A percentile compares a stretch with the other conserved stretches of the same genome.
Evolutionary conservation across 2,888 invertebrate genomes (phyloP).

Genomic region (Thymelicus sylvestris): DNA sequence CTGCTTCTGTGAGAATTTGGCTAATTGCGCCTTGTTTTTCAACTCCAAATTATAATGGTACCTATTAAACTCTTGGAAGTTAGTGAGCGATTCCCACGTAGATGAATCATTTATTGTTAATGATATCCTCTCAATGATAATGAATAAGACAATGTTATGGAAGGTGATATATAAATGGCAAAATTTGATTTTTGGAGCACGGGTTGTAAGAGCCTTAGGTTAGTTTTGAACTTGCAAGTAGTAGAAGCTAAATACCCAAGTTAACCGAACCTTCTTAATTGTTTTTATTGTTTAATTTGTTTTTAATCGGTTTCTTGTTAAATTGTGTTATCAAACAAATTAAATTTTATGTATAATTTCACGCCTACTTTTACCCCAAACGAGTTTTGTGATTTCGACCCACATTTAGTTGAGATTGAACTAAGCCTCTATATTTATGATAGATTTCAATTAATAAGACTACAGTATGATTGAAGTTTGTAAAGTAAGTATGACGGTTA

Average conservation of each 20-base stretch:
- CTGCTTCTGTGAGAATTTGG: slow-evolving; percentile 70
- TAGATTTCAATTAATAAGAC: no score
- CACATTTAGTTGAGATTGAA: background rate
- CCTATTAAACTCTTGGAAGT: slow-evolving; percentile 68
- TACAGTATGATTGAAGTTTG: no score
- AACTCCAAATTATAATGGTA: slow-evolving; percentile 63
- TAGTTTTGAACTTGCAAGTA: no score
- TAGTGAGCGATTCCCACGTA: slow-evolving; percentile 65
- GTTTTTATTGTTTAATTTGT: no score
- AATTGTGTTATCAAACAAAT: no score
- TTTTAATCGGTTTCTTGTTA: no score
- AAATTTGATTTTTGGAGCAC: background rate
- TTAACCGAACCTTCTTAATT: no score
- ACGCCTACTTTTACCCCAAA: background rate
- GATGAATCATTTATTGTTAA: slow-evolving; percentile 32
- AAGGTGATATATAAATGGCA: no score
- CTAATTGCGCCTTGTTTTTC: slow-evolving; percentile 71
- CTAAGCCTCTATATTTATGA: background rate
- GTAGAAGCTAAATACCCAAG: no score
- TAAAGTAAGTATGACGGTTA: no score
- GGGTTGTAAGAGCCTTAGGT: no score
- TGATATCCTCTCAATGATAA: background rate
- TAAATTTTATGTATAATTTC: background rate
- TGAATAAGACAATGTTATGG: no score
- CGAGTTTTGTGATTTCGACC: background rate